Evolutionary conservation across 2,888 invertebrate species (phyloP).

Genomic region (Nasonovia ribisnigri): DNA sequence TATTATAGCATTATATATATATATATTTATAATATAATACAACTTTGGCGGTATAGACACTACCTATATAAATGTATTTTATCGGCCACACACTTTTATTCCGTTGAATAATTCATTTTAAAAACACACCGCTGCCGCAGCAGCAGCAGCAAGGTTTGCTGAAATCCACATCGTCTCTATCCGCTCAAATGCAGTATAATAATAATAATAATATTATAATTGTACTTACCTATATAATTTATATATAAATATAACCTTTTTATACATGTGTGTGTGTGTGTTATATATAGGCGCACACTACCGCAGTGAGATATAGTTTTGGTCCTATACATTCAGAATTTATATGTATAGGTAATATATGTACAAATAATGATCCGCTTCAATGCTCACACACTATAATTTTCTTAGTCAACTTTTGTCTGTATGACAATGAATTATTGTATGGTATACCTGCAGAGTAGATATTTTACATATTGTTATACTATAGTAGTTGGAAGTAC

Average conservation of each 20-base stretch:
- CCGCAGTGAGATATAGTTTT: neutral
- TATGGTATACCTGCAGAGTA: neutral
- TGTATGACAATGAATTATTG: neutral
- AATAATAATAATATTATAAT: neutral
- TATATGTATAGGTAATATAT: too few relatives aligned
- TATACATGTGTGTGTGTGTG: too few relatives aligned
- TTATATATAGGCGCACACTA: neutral
- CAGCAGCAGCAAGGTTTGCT: neutral
- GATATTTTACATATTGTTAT: neutral
- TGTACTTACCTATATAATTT: neutral
- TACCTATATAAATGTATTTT: conserved; percentile 1
- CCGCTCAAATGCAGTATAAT: neutral
- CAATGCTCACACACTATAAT: too few relatives aligned
- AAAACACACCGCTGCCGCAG: neutral
- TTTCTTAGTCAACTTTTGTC: too few relatives aligned
- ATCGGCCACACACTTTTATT: conserved; percentile 57
- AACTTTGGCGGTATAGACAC: neutral
- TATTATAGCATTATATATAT: neutral
- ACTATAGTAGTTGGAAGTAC: neutral
- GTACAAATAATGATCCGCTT: too few relatives aligned
- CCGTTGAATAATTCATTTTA: conserved; percentile 63
- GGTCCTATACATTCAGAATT: neutral
- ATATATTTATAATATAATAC: neutral
- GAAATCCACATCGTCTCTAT: neutral
- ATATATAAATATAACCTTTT: neutral